Evolutionary conservation across 2,888 invertebrate genomes (phyloP).

Genomic region (Plutella xylostella): DNA sequence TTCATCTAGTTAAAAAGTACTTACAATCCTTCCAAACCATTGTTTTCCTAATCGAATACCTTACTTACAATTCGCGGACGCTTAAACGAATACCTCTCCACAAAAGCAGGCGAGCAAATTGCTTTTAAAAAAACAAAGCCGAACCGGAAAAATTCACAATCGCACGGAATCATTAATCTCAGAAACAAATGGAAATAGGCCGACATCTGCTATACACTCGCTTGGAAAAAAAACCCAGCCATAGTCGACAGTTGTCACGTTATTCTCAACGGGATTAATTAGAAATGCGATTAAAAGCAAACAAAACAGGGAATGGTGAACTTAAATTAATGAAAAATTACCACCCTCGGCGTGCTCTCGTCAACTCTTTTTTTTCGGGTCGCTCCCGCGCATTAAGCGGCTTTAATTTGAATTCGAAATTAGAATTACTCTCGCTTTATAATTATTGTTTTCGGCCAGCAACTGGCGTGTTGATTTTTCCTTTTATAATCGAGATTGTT

Average conservation of each 20-base stretch:
- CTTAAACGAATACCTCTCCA: slow-evolving; percentile 58
- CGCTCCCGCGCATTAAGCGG: slow-evolving; percentile 71
- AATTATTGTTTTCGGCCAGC: slow-evolving; percentile 63
- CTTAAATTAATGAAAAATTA: slow-evolving; percentile 72
- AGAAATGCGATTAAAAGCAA: slow-evolving; percentile 71
- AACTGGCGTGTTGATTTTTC: slow-evolving; percentile 44
- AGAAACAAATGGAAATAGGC: slow-evolving; percentile 70
- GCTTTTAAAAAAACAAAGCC: slow-evolving; percentile 71
- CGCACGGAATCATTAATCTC: slow-evolving; percentile 70
- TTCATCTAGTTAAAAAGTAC: too few species aligned
- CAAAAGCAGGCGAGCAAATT: slow-evolving; percentile 69
- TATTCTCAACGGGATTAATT: slow-evolving; percentile 71
- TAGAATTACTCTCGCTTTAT: slow-evolving; percentile 71
- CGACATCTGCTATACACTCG: slow-evolving; percentile 67
- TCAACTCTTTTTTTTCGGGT: slow-evolving; percentile 68
- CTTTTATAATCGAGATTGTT: neutral
- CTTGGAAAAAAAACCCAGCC: slow-evolving; percentile 59
- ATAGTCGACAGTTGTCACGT: slow-evolving; percentile 71
- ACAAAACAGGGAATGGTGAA: slow-evolving; percentile 71
- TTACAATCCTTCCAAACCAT: too few species aligned
- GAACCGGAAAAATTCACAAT: slow-evolving; percentile 69
- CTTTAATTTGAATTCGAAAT: slow-evolving; percentile 71
- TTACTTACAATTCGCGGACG: too few species aligned
- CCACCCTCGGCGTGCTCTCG: slow-evolving; percentile 68
- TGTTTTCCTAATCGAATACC: too few species aligned